Percentiles rank a stretch among this genome's conserved stretches.
phyloP scores from a whole-genome alignment of 2,797 vertebrate species.

The Acanthurus lineatus region DNA sequence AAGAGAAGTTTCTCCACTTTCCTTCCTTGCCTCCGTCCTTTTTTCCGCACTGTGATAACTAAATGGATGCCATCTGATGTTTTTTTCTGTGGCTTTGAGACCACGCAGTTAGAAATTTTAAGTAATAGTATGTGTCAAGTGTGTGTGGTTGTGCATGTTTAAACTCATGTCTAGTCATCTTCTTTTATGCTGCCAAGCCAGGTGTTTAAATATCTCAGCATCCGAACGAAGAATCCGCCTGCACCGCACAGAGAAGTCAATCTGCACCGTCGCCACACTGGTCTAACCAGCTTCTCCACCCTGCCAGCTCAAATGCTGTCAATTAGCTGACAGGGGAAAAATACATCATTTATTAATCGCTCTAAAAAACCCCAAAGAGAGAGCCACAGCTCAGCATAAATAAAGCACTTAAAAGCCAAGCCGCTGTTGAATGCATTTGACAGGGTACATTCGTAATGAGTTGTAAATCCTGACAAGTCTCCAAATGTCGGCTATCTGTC shows the following conservation, averaged over 20 bases:
- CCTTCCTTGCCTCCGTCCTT: conserved; percentile 18
- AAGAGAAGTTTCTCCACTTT: conserved; percentile 70
- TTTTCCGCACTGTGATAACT: conserved; percentile 16
- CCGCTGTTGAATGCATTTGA: conserved; percentile 59
- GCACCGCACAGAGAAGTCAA: conserved; percentile 54
- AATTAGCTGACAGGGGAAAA: conserved; percentile 74
- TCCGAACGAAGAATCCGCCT: conserved; percentile 58
- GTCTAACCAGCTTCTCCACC: conserved; percentile 53
- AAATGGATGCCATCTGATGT: conserved; percentile 51
- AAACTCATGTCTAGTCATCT: conserved; percentile 52
- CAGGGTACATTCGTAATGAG: conserved; percentile 62
- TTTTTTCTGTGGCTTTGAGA: conserved; percentile 29
- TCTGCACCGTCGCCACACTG: conserved; percentile 33
- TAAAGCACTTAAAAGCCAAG: conserved; percentile 77
- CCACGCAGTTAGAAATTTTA: conserved; percentile 13
- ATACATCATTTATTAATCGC: conserved; percentile 81
- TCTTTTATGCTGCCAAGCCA: conserved; percentile 40
- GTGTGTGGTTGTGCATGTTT: conserved; percentile 43
- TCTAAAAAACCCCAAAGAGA: conserved; percentile 79
- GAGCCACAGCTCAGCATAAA: conserved; percentile 66
- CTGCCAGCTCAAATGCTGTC: conserved; percentile 79
- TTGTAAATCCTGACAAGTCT: conserved; percentile 69
- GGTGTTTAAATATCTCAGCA: conserved; percentile 46
- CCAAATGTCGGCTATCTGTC: conserved; percentile 56
- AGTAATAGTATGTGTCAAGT: conserved; percentile 11